phyloP scores from a whole-genome alignment of 2,113 vertebrate genomes.

The Amia ocellicauda region DNA sequence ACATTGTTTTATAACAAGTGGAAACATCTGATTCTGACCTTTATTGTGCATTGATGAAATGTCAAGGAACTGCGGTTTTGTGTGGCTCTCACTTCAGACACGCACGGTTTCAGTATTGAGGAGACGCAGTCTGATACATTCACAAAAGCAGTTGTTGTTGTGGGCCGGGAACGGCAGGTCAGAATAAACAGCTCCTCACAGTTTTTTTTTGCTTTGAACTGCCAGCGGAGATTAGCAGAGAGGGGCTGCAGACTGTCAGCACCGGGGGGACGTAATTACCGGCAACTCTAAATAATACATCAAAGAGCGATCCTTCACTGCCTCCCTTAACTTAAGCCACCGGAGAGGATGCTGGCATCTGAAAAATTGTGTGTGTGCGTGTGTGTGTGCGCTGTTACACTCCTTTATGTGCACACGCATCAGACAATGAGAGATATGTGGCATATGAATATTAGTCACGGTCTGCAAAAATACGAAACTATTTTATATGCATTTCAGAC shows the following conservation, averaged over 20 bases:
- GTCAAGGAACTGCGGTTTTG: too few species aligned
- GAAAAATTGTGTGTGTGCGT: conserved; percentile 12
- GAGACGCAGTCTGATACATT: background rate
- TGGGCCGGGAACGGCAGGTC: background rate
- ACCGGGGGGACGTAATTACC: background rate
- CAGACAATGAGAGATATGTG: too few species aligned
- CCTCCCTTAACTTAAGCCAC: background rate
- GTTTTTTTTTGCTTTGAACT: conserved; percentile 5
- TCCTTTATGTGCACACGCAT: too few species aligned
- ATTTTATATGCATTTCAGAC: too few species aligned
- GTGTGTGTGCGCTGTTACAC: background rate
- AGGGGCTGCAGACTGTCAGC: conserved; percentile 4
- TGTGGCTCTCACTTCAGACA: too few species aligned
- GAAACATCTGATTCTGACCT: too few species aligned
- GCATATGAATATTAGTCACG: too few species aligned
- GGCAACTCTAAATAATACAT: conserved; percentile 14
- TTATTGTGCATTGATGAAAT: too few species aligned
- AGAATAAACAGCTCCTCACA: conserved; percentile 1
- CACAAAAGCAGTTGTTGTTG: background rate
- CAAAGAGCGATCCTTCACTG: conserved; percentile 5
- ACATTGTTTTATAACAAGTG: too few species aligned
- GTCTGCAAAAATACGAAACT: too few species aligned
- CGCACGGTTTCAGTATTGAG: background rate
- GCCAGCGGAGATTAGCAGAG: conserved; percentile 7
- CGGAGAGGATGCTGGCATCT: background rate